phyloP scores from a whole-genome alignment of 2,113 vertebrate species.

The Bos indicus region DNA sequence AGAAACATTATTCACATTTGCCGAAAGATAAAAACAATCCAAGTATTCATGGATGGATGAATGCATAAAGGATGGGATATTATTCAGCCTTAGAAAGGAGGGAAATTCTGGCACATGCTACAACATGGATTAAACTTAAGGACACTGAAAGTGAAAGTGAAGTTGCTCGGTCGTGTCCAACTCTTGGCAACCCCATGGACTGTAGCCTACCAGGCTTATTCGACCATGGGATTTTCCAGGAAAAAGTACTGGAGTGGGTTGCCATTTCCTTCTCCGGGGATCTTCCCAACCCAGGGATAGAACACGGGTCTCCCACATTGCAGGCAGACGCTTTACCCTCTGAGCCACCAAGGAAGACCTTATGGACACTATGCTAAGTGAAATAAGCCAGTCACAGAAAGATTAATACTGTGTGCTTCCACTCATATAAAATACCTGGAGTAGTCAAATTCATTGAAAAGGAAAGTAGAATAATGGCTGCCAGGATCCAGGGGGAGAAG shows the following conservation, averaged over 20 bases:
- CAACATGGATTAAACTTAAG: not conserved
- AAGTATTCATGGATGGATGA: not conserved
- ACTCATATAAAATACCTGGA: not conserved
- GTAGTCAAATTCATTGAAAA: not conserved
- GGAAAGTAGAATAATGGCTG: not conserved
- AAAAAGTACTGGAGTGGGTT: fast-evolving
- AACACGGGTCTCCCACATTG: not conserved
- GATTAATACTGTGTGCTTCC: not conserved
- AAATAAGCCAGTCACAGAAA: not conserved
- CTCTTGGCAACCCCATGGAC: not conserved
- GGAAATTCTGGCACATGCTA: not conserved
- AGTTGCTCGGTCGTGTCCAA: not conserved
- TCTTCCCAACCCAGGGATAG: not conserved
- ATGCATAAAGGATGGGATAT: not conserved
- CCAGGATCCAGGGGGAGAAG: not conserved
- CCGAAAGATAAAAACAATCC: not conserved
- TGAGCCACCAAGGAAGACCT: not conserved
- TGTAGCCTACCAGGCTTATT: not conserved
- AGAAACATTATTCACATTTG: not conserved
- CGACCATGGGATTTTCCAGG: not conserved
- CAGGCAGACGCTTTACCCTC: not conserved
- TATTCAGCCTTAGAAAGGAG: not conserved
- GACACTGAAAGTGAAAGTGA: not conserved
- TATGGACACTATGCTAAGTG: not conserved
- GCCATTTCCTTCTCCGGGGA: not conserved